A percentile compares a stretch with the other conserved stretches of the same genome.
Evolutionary conservation across 1,140 invertebrate genomes (phyloP).

Genomic region (Paraescarpia echinospica): DNA sequence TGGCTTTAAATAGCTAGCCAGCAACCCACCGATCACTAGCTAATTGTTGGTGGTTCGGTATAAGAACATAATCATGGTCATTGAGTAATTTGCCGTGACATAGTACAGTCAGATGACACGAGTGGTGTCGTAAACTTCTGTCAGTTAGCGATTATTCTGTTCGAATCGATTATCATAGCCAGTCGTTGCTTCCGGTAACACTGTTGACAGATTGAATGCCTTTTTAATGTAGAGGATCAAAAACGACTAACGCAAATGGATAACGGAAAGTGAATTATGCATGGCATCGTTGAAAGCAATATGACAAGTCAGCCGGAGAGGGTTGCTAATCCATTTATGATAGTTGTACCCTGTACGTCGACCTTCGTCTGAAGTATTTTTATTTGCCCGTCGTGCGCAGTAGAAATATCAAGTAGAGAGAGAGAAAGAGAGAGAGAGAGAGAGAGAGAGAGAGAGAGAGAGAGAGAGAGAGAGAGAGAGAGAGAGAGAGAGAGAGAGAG

Average conservation of each 20-base stretch:
- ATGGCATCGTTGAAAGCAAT: neutral
- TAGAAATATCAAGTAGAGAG: neutral
- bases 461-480: conserved; percentile 17
- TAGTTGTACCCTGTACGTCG: neutral
- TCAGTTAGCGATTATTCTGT: neutral
- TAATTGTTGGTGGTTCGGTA: neutral
- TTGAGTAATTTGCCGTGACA: neutral
- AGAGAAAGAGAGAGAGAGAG: neutral
- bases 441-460: conserved; percentile 24
- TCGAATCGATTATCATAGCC: neutral
- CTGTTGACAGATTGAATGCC: neutral
- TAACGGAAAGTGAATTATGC: neutral
- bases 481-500: conserved; percentile 16
- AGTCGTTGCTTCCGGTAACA: neutral
- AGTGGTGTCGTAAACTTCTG: neutral
- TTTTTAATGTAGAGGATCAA: neutral
- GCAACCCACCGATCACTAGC: no score
- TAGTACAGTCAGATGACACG: neutral
- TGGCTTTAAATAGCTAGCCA: no score
- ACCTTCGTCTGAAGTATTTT: neutral
- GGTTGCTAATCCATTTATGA: neutral
- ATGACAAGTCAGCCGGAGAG: neutral
- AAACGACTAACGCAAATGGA: neutral
- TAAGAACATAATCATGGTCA: neutral
- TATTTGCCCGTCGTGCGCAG: neutral